Conservation (phyloP, 2,113 vertebrate genomes). For the Rhabdomys dilectus region DNA sequence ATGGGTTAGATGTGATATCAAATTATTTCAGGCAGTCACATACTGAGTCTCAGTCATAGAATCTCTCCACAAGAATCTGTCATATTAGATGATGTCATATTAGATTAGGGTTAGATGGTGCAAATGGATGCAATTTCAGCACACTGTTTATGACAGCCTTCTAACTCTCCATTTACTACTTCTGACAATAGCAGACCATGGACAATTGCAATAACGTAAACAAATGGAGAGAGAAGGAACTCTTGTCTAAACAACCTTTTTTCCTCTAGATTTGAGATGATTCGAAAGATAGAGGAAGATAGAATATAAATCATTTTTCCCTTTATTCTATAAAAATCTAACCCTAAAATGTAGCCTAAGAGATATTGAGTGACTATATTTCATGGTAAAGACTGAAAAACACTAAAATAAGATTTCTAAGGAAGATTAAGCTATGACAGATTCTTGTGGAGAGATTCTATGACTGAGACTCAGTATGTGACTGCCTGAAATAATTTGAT, state of each 20-base stretch:
- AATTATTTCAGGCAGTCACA: background rate
- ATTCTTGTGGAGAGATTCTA: background rate
- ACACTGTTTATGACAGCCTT: background rate
- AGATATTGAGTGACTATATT: background rate
- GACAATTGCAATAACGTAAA: background rate
- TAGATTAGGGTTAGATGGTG: background rate
- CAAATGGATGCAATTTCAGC: background rate
- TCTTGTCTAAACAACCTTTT: background rate
- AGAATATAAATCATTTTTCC: background rate
- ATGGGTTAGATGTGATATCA: conserved; percentile 3
- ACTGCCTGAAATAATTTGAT: background rate
- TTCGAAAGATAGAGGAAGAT: background rate
- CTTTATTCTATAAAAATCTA: background rate
- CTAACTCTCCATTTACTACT: background rate
- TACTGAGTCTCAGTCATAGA: background rate
- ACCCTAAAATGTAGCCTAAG: background rate
- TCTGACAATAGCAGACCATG: background rate
- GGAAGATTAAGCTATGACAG: background rate
- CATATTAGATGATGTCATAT: too few species aligned
- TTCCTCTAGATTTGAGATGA: background rate
- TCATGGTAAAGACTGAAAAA: background rate
- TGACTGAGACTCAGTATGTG: background rate
- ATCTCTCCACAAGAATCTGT: background rate
- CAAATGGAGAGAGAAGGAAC: background rate
- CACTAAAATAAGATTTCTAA: background rate